Conservation (phyloP, 2,113 vertebrate genomes). For the Gavia stellata region DNA sequence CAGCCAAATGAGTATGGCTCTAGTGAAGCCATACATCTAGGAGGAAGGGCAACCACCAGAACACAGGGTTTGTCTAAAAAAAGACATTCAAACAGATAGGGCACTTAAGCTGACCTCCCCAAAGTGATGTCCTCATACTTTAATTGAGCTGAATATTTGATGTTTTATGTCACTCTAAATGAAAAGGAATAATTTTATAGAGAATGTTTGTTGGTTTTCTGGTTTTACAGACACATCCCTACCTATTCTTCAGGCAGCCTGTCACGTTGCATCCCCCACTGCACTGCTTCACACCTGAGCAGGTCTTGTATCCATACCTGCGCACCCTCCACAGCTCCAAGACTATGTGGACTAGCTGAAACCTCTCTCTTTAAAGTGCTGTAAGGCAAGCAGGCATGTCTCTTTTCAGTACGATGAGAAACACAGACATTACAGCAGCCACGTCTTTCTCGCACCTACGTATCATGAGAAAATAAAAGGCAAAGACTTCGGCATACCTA, state of each 20-base stretch:
- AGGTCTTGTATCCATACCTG: neutral
- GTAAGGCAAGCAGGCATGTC: neutral
- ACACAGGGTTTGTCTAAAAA: constrained; percentile 38
- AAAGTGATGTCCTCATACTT: constrained; percentile 42
- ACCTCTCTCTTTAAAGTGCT: neutral
- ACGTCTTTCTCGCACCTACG: neutral
- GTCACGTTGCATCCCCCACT: neutral
- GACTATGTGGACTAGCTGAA: neutral
- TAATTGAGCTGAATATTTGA: constrained; percentile 48
- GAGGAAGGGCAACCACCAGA: constrained; percentile 47
- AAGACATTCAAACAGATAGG: constrained; percentile 45
- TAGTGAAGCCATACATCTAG: constrained; percentile 37
- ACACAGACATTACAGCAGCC: neutral
- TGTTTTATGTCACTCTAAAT: constrained; percentile 24
- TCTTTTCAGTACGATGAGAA: neutral
- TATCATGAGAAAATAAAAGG: neutral
- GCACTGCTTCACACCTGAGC: neutral
- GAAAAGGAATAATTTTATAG: neutral
- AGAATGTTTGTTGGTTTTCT: neutral
- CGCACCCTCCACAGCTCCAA: neutral
- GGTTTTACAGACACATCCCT: neutral
- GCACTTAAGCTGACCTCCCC: constrained; percentile 32
- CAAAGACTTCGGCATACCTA: neutral
- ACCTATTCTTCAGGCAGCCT: neutral
- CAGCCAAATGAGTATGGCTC: constrained; percentile 24